Percentiles rank a stretch among this genome's conserved stretches.
These are phyloP conservation scores for Podargus strigoides DNA, from an alignment of 2,797 vertebrate species.

Conservation along the genomic window DNA sequence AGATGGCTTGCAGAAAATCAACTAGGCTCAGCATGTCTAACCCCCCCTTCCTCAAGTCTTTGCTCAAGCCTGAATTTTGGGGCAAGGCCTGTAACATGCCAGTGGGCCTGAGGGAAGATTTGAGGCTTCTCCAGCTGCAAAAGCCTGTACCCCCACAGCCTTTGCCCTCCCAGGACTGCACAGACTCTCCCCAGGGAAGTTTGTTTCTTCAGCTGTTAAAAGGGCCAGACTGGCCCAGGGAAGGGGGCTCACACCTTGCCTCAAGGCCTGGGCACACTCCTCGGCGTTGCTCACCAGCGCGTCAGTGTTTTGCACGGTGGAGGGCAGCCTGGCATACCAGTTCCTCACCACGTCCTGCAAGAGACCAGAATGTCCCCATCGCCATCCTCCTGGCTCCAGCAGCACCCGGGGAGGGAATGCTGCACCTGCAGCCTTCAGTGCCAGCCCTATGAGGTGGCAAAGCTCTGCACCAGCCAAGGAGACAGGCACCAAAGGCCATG, in stretches of 20 bases:
- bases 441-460: neutral
- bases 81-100: neutral
- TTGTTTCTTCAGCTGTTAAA: neutral
- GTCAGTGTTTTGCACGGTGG: conserved; percentile 77
- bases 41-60: neutral
- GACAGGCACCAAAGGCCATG: neutral
- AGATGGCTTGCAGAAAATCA: neutral
- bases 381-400: neutral
- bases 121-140: neutral
- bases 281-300: conserved; percentile 84
- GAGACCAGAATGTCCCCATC: neutral
- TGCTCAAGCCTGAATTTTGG: neutral
- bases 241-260: conserved; percentile 73
- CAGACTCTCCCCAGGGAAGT: neutral
- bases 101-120: neutral
- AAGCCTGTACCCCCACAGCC: neutral
- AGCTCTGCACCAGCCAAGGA: neutral
- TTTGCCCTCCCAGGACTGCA: too few relatives aligned
- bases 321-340: conserved; percentile 90
- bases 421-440: rapidly evolving
- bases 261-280: conserved; percentile 82
- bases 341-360: conserved; percentile 90
- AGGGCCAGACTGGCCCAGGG: neutral
- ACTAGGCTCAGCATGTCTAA: rapidly evolving
- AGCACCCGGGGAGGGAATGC: neutral